phyloP scores from a whole-genome alignment of 2,113 vertebrate genomes.

The Azemiops feae region DNA sequence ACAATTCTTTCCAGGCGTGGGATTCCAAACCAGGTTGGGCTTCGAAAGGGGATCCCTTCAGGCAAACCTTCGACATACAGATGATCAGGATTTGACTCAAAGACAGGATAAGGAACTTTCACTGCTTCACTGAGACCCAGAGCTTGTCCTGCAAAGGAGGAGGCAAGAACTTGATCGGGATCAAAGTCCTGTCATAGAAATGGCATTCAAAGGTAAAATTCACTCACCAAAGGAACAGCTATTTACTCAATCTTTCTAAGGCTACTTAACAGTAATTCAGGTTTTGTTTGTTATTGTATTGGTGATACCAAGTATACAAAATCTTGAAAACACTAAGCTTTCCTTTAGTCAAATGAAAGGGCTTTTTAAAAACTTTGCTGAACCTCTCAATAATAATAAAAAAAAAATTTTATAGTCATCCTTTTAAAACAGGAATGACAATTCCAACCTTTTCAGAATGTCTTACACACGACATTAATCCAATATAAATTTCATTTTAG shows the following conservation, averaged over 20 bases:
- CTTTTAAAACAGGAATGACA: not conserved
- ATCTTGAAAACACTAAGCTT: not conserved
- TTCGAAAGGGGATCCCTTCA: slow-evolving; percentile 79
- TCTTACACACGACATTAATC: not conserved
- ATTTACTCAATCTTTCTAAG: not conserved
- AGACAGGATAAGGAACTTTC: slow-evolving; percentile 74
- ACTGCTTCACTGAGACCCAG: slow-evolving; percentile 73
- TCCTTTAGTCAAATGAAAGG: not conserved
- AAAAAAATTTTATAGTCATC: not conserved
- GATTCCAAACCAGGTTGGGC: slow-evolving; percentile 82
- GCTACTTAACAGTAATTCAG: not conserved
- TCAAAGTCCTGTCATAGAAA: not conserved
- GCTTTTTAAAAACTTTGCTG: not conserved
- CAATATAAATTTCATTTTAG: not conserved
- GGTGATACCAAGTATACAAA: not conserved
- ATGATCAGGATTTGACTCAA: slow-evolving; percentile 72
- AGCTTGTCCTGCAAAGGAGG: slow-evolving; percentile 64
- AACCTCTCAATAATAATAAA: not conserved
- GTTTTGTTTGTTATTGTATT: not conserved
- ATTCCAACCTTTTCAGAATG: not conserved
- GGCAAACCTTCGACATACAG: slow-evolving; percentile 76
- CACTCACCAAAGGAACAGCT: not conserved
- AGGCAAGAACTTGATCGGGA: not conserved
- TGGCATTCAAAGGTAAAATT: not conserved
- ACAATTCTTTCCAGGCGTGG: slow-evolving; percentile 79